Conservation (phyloP, 2,113 vertebrate species). For the Phyllostomus hastatus region DNA sequence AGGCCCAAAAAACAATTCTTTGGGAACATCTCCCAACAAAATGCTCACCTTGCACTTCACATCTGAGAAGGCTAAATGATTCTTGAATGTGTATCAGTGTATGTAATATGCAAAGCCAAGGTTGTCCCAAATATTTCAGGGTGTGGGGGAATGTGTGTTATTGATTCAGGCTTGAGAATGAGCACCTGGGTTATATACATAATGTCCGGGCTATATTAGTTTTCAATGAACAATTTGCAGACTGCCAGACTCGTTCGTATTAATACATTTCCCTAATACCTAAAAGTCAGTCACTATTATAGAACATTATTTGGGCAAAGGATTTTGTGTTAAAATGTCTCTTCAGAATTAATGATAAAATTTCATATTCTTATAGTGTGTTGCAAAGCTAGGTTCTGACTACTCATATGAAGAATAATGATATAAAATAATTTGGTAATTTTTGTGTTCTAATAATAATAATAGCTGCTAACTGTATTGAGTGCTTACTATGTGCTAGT, state of each 20-base stretch:
- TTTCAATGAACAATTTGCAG: background rate
- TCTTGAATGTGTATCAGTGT: background rate
- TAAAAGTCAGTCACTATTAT: background rate
- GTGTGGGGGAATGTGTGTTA: background rate
- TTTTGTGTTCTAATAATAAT: background rate
- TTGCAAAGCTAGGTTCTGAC: background rate
- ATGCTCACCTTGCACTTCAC: background rate
- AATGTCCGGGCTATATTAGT: background rate
- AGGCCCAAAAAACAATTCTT: background rate
- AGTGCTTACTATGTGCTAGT: background rate
- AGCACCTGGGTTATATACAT: background rate
- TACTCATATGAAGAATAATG: background rate
- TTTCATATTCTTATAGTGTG: background rate
- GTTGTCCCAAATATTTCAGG: background rate
- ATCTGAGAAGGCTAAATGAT: slow-evolving; percentile 1
- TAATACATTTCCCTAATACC: background rate
- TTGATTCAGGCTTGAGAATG: background rate
- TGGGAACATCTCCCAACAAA: background rate
- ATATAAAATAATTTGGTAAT: background rate
- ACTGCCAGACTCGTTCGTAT: background rate
- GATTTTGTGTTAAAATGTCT: background rate
- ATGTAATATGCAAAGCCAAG: background rate
- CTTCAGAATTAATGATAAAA: slow-evolving; percentile 5
- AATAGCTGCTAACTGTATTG: background rate
- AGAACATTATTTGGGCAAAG: background rate